Evolutionary conservation across 2,113 vertebrate species (phyloP), one percentile per base, ranked within the genome.

Genomic region (Protomyctophum bolini): DNA sequence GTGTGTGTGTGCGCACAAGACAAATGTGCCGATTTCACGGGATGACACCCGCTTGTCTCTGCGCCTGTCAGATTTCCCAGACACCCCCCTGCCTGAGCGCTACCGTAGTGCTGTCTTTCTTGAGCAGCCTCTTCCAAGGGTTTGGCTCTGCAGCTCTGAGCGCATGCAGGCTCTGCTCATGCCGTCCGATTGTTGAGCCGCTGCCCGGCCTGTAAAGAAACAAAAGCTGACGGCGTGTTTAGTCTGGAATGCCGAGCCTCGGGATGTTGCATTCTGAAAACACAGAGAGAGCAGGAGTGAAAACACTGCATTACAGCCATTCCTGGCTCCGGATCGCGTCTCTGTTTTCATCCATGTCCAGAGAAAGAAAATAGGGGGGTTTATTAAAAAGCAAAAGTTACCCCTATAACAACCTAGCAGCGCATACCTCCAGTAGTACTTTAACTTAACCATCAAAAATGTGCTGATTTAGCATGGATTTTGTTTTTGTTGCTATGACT

Each of bases 401-500:
- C 46, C 29, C 47, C 56, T 29, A 71, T 41, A 58, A 29, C 51
- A 56, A 14, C 57, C 47, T 52, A 50, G 59, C 66, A 68, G 21
- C 48, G 77, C 85, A 71, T 81, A 61, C 21, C 47, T 33, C 48
- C 28, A 28, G 49, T 12, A 29, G 54, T 15, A 50, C 47, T 84
- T 86, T 86, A 74, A 50, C 47, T 84, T 86, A 86, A 74, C 76
- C 75, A 81, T 70, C 76, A 64, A 51, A 58, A 74, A 56, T 80
- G 70, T 85, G 75, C 63, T 75, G 81, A 78, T 83, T 83, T 82
- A 79, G 87, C 65, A 45, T 50, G 61, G 86, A 57, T 86, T 86
- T 75, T 71, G 79, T 80, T 76, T 87, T 92, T 81, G 78, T 88
- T 92, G 33, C 82, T 89, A 88, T 86, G 91, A 89, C 92, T 41